Conservation (phyloP, 2,888 invertebrate species). For the Tanypteryx hageni region DNA sequence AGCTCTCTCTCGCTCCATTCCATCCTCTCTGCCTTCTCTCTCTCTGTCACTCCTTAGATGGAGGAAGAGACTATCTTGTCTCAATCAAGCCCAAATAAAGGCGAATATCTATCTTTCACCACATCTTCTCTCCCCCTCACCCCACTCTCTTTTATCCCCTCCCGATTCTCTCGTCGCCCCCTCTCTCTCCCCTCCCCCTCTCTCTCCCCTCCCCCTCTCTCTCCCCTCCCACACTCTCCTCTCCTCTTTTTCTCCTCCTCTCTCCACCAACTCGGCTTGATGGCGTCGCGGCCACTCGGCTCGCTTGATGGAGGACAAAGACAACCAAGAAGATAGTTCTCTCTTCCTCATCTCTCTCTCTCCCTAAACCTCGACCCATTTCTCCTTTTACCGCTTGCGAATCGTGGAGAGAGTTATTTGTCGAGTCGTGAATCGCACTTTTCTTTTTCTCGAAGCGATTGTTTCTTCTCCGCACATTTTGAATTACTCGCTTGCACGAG, state of each 20-base stretch:
- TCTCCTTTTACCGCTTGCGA: background rate
- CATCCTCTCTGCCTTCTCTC: too few relatives aligned
- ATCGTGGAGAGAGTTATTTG: background rate
- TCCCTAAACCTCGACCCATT: slow-evolving; percentile 3
- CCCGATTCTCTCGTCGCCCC: background rate
- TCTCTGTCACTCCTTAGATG: too few relatives aligned
- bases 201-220: background rate
- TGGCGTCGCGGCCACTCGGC: background rate
- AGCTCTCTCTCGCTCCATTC: too few relatives aligned
- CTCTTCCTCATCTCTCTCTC: background rate
- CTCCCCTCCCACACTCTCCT: background rate
- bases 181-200: background rate
- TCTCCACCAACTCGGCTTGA: background rate
- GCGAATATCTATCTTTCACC: too few relatives aligned
- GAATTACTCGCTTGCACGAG: too few relatives aligned
- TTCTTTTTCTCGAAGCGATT: background rate
- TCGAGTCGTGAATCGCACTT: background rate
- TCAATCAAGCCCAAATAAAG: too few relatives aligned
- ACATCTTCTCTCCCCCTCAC: too few relatives aligned
- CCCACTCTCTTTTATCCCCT: too few relatives aligned
- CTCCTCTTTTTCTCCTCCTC: background rate
- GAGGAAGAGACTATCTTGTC: too few relatives aligned
- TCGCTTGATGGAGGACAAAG: too few relatives aligned
- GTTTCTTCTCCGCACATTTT: too few relatives aligned
- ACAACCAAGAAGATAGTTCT: background rate